phyloP scores from a whole-genome alignment of 1,140 invertebrate species.

The Diuraphis noxia region DNA sequence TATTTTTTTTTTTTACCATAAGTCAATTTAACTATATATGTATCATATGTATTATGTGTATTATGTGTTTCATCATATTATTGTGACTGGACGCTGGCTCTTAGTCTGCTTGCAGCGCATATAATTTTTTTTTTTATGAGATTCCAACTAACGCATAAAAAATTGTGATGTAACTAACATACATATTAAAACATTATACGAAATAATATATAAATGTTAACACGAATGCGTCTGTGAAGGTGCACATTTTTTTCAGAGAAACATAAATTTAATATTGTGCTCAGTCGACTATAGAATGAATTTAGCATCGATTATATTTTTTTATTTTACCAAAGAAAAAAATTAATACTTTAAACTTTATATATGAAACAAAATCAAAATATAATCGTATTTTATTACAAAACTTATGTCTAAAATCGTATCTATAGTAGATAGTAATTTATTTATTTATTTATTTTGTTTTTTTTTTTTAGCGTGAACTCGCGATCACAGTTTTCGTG shows the following conservation, averaged over 20 bases:
- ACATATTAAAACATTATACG: neutral
- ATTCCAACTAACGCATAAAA: neutral
- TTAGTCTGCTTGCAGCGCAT: too few species aligned
- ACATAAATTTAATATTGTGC: neutral
- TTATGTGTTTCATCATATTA: neutral
- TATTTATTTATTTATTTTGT: too few species aligned
- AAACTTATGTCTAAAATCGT: neutral
- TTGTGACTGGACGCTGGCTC: too few species aligned
- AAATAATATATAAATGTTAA: neutral
- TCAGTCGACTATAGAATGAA: neutral
- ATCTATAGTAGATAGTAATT: too few species aligned
- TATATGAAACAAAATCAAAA: too few species aligned
- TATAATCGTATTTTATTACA: neutral
- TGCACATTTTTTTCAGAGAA: neutral
- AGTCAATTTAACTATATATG: neutral
- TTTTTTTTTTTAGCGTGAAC: neutral
- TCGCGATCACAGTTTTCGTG: neutral
- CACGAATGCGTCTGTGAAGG: neutral
- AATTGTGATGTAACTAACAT: neutral
- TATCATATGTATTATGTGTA: too few species aligned
- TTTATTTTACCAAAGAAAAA: neutral
- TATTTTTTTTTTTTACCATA: neutral
- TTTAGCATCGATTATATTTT: neutral
- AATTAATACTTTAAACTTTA: too few species aligned
- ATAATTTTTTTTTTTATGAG: too few species aligned